Conservation (phyloP, 2,797 vertebrate species). For the Sebastes diploproa region DNA sequence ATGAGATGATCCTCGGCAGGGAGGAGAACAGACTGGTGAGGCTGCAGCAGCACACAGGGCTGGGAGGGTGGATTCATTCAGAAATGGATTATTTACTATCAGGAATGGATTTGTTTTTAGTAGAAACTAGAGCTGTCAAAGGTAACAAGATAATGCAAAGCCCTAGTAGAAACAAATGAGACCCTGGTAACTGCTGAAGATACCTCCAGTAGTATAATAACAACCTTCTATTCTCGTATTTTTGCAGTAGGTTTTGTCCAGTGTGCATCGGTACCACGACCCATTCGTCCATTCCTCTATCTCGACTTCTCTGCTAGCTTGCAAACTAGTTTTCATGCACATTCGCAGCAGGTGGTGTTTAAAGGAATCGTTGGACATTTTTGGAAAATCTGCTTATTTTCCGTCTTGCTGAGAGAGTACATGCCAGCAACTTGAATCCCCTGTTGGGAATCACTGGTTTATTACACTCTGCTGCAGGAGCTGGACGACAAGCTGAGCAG, state of each 20-base stretch:
- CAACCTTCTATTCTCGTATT: background rate
- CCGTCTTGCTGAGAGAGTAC: background rate
- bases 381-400: background rate
- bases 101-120: background rate
- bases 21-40: conserved; percentile 94
- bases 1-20: conserved; percentile 87
- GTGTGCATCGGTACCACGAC: background rate
- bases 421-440: background rate
- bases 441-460: background rate
- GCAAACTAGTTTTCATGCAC: background rate
- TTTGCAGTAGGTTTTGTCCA: background rate
- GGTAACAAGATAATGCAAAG: fast-evolving
- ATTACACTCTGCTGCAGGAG: background rate
- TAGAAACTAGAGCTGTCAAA: background rate
- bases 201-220: too few species aligned
- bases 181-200: background rate
- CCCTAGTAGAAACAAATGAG: background rate
- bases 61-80: background rate
- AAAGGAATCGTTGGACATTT: background rate
- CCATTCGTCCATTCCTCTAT: background rate
- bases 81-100: background rate
- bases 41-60: background rate
- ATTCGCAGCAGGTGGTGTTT: background rate
- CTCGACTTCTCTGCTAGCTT: background rate
- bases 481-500: background rate